Percentiles rank a stretch among this genome's conserved stretches.
phyloP scores from a whole-genome alignment of 2,797 vertebrate species.

The Acanthornis magna region DNA sequence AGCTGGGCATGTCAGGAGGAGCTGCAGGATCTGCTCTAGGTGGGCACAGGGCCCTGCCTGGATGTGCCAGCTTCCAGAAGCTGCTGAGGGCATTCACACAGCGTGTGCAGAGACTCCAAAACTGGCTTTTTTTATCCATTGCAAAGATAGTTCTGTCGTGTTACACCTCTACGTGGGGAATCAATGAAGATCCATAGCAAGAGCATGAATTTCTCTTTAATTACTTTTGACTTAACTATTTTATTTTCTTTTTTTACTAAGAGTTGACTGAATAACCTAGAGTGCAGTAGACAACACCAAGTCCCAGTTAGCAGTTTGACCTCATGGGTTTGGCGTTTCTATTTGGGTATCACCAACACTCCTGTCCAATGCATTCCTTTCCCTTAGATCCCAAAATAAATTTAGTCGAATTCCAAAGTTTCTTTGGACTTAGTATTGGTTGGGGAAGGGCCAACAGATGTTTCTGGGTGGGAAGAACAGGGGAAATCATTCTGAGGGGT shows the following conservation, averaged over 20 bases:
- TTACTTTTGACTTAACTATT: background rate
- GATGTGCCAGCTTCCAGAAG: background rate
- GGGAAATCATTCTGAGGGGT: background rate
- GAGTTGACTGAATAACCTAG: background rate
- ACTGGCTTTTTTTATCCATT: background rate
- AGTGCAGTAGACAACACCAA: background rate
- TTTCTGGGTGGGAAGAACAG: background rate
- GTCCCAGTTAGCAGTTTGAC: background rate
- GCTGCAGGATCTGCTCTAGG: background rate
- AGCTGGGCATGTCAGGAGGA: background rate
- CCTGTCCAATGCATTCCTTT: slow-evolving; percentile 11
- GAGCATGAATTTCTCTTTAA: slow-evolving; percentile 8
- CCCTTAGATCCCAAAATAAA: slow-evolving; percentile 28
- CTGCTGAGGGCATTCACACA: background rate
- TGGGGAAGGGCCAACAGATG: background rate
- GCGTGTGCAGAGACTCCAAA: background rate
- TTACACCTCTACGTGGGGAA: background rate
- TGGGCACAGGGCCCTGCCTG: background rate
- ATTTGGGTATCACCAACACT: background rate
- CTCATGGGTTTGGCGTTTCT: background rate
- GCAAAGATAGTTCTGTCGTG: background rate
- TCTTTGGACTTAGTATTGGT: background rate
- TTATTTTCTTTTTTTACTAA: background rate
- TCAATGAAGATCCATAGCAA: background rate
- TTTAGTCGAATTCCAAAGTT: background rate